Evolutionary conservation across 2,113 vertebrate species (phyloP), one percentile per base, ranked within the genome.

Genomic region (Heterotis niloticus): DNA sequence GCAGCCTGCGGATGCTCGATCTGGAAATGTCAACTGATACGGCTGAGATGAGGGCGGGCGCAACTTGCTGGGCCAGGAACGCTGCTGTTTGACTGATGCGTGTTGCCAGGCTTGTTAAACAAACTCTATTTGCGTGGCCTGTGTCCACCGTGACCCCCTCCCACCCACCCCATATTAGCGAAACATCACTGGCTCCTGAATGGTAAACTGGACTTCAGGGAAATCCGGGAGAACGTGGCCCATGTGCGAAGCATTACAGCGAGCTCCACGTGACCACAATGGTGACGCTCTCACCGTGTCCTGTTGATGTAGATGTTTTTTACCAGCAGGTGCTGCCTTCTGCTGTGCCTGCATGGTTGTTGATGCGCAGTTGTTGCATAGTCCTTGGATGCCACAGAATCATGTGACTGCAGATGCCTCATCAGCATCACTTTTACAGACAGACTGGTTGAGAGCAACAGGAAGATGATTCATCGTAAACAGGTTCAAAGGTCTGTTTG

Each of bases 1-100:
- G 23, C 51, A 24, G 69, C 60, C 10, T 9, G n/a, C n/a, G 23
- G 68, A 74, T 52, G 29, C 34, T 12, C 29, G 59, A 44, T 72
- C 13, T 4, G 12, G 44, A 79, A 73, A 79, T 71, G 78, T 73
- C 77, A 79, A 16, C 78, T 65, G 57, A 73, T 73, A 73, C 12
- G 5, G 59, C 13, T 20, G 18, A 59, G 51, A 44, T 59, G 76
- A 28, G 17, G 57, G 23, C 12, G 17, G 11, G 75, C 16, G 14
- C 34, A 62, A 52, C 24, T 54, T 64, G 34, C 11, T 16, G 24
- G 44, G 64, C 64, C 56, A 23, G 44, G n/a, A 77, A 77, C 64
- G 13, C 66, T 51, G 44, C 26, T 56, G 34, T 60, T 57, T 26
- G 44, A 54, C 29, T 18, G 20, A 16, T 10, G 65, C 24, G 3